Evolutionary conservation across 2,888 invertebrate genomes (phyloP), one percentile per base, ranked within the genome.

Genomic region (Drosophila tanythrix): DNA sequence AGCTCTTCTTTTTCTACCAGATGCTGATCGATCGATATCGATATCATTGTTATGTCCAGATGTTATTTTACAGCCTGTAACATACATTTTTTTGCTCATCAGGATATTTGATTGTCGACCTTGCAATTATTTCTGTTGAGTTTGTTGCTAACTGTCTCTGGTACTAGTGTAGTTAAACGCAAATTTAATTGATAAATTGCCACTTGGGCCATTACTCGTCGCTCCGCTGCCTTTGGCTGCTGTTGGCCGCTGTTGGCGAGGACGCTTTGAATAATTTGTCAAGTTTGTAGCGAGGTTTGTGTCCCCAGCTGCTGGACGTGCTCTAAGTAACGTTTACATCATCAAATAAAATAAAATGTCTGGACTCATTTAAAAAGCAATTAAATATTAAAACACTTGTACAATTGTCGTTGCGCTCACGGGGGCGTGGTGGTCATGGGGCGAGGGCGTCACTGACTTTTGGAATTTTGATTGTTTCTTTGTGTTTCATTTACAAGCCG

Each of bases 171-270:
- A 82, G 89, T 89, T 88, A 86, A 86, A 84, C 80, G 71, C 76
- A 83, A 82, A 88, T 89, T 90, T 89, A 90, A 90, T 90, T 89
- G 88, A 89, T 90, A 89, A 89, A 89, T 90, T 89, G 88, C 90
- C 83, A 84, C 90, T 88, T 89, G 88, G 79, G 81, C 88, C 81
- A 89, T 90, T 89, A 78, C 82, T 86, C 80, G 84, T 62, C 89
- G 79, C 74, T 75, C 48, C 68, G 70, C 29, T 67, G 46, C 46
- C 27, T 46, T 46, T 40, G 40, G 66, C 48, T 43, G 64, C 46
- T 48, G 63, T 18, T 35, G 18, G 79, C 48, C 52, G 36, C 33
- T 51, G 69, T 18, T 43, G 58, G 66, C 78, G 64, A 74, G 66
- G 56, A 67, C 72, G 79, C 84, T 90, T 88, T 88, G 90, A 88